A percentile compares a stretch with the other conserved stretches of the same genome.
phyloP scores from a whole-genome alignment of 2,797 vertebrate species.

The Alca torda region DNA sequence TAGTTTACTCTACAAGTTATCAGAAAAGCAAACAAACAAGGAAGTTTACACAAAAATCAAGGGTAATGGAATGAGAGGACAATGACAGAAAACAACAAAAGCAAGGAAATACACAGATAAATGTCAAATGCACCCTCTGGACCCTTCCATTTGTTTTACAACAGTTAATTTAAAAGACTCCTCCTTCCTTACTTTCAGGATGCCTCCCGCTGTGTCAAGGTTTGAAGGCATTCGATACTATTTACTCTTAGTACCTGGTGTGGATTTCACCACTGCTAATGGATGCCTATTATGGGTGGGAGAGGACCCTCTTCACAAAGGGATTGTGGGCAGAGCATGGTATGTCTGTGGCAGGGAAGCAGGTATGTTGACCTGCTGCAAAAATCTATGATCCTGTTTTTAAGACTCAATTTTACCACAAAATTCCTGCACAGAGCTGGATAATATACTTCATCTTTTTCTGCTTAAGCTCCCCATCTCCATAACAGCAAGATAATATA shows the following conservation, averaged over 20 bases:
- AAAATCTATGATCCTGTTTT: neutral
- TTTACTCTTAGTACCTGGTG: slow-evolving; percentile 39
- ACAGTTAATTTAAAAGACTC: slow-evolving; percentile 53
- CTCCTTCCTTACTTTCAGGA: slow-evolving; percentile 47
- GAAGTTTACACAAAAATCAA: slow-evolving; percentile 69
- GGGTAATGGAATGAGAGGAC: slow-evolving; percentile 61
- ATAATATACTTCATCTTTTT: neutral
- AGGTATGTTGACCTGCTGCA: neutral
- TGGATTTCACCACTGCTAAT: slow-evolving; percentile 51
- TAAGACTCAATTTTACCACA: neutral
- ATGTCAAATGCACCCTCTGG: slow-evolving; percentile 41
- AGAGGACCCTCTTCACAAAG: neutral
- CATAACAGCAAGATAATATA: neutral
- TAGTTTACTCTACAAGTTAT: slow-evolving; percentile 57
- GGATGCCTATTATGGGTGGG: neutral
- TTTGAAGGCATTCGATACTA: slow-evolving; percentile 30
- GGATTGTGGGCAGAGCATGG: neutral
- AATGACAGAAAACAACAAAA: slow-evolving; percentile 68
- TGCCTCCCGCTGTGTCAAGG: neutral
- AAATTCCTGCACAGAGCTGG: neutral
- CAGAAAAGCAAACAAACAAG: slow-evolving; percentile 76
- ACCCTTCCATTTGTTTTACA: slow-evolving; percentile 62
- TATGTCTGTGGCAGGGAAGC: neutral
- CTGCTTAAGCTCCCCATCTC: neutral
- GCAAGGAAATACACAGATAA: slow-evolving; percentile 65